phyloP scores from a whole-genome alignment of 2,888 invertebrate species.

The Agonopterix heracliana region DNA sequence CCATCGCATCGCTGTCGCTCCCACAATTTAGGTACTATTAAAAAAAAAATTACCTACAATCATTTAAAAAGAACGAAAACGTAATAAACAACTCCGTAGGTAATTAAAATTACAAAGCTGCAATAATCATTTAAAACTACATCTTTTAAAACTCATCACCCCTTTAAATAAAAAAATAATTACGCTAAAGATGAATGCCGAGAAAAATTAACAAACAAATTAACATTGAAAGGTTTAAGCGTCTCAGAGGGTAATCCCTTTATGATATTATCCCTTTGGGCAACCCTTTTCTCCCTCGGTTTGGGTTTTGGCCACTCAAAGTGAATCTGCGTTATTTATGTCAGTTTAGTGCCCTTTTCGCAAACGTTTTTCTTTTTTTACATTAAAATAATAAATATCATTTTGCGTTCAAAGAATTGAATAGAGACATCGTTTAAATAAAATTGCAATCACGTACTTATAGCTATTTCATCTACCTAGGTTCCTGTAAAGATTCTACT shows the following conservation, averaged over 20 bases:
- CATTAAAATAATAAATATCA: neutral
- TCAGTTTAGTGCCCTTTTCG: conserved; percentile 7
- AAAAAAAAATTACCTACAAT: no score
- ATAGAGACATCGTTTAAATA: no score
- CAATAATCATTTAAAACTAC: no score
- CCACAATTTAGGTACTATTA: no score
- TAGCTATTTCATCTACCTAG: no score
- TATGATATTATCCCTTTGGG: conserved; percentile 55
- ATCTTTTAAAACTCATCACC: conserved; percentile 23
- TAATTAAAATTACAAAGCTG: no score
- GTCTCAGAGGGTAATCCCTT: conserved; percentile 45
- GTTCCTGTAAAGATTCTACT: no score
- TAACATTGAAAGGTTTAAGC: conserved; percentile 61
- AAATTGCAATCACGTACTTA: no score
- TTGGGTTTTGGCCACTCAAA: conserved; percentile 23
- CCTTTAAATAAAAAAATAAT: conserved; percentile 30
- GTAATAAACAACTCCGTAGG: no score
- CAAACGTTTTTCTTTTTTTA: neutral
- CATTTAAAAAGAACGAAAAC: no score
- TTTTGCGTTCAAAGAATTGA: no score
- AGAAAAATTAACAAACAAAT: conserved; percentile 67
- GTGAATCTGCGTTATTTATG: conserved; percentile 32
- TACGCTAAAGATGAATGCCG: conserved; percentile 27
- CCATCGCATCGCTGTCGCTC: no score
- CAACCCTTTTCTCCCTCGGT: conserved; percentile 9